Evolutionary conservation across 1,140 invertebrate genomes (phyloP), one percentile per base, ranked within the genome.

Genomic region (Paraescarpia echinospica): DNA sequence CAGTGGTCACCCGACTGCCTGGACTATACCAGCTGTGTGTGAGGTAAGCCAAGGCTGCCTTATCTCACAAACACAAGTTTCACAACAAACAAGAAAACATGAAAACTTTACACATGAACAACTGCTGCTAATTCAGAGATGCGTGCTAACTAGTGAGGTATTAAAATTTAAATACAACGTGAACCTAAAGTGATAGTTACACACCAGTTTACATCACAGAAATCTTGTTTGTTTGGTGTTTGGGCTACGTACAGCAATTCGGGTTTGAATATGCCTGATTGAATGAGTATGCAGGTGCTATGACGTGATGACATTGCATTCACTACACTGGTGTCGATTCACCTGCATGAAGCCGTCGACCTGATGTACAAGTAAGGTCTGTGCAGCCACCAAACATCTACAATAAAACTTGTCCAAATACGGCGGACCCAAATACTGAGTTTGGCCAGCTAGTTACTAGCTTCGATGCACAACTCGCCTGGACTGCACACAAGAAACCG

Each of bases 121-220:
- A 77, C 59, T 4, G 27, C 59, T 77, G 27, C 59, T 77, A 77
- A 27, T 77, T 77, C 14, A 22, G 59, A 22, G 27, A 77, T 77
- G 59, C 59, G 8, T 77, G 59, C 59, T 18, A 77, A 77, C 59
- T 77, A 77, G 59, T 77, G 59, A 77, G 59, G 59, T 77, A 77
- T 77, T 77, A 77, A 77, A 77, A 77, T 77, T 18, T 77, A 77
- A 77, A 77, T 77, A 77, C 59, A 77, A 77, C 59, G 59, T 77
- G 59, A 77, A 77, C 59, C 59, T 77, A 77, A 77, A 77, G 59
- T 77, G 59, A 77, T 77, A 77, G 59, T 77, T 77, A 27, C 27
- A 77, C 59, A 77, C 59, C 59, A 77, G 59, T 51, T 51, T 51
- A 18, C 59, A 77, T 77, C 59, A 77, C 59, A 77, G 59, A 77